These are phyloP conservation scores for Terebella lapidaria DNA, from an alignment of 2,888 invertebrate genomes.

Conservation along the genomic window DNA sequence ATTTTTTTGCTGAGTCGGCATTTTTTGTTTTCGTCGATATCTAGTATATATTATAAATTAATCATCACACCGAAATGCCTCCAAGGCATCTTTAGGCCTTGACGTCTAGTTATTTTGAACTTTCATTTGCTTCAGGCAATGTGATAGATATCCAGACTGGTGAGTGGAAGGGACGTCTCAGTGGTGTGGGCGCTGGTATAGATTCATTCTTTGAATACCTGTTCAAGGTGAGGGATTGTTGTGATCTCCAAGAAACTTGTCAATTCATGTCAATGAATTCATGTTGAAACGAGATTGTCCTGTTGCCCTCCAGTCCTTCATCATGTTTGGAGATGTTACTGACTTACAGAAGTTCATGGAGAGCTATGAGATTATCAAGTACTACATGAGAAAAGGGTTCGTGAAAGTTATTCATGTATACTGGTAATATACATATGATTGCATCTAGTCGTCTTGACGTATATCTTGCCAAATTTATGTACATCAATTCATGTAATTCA, in stretches of 20 bases:
- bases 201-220: conserved; percentile 65
- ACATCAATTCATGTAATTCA: conserved; percentile 30
- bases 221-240: conserved; percentile 54
- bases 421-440: background rate
- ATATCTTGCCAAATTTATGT: too few relatives aligned
- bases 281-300: too few relatives aligned
- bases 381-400: conserved; percentile 60
- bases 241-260: too few relatives aligned
- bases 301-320: too few relatives aligned
- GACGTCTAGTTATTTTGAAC: too few relatives aligned
- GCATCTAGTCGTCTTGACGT: too few relatives aligned
- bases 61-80: too few relatives aligned
- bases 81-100: too few relatives aligned
- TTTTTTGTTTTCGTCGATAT: too few relatives aligned
- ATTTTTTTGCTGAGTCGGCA: too few relatives aligned
- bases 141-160: conserved; percentile 63
- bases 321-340: conserved; percentile 61
- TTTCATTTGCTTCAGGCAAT: conserved; percentile 60
- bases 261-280: too few relatives aligned
- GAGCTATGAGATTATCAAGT: conserved; percentile 58
- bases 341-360: conserved; percentile 61
- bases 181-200: conserved; percentile 62
- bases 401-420: conserved; percentile 18
- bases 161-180: conserved; percentile 60
- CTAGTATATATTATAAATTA: too few relatives aligned